A percentile compares a stretch with the other conserved stretches of the same genome.
phyloP scores from a whole-genome alignment of 1,140 invertebrate genomes.

The Procambarus virginalis region DNA sequence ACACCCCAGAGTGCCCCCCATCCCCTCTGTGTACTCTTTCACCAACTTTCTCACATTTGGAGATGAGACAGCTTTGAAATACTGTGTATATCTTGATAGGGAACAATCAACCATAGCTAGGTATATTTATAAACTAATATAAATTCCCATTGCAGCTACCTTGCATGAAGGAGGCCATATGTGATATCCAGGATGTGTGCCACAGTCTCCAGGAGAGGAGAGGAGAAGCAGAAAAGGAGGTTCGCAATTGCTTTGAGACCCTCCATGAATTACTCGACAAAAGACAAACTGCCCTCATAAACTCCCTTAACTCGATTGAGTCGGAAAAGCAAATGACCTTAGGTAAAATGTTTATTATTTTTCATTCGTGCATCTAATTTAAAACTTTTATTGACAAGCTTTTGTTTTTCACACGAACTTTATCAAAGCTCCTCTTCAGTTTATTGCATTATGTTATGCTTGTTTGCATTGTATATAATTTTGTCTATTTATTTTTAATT shows the following conservation, averaged over 20 bases:
- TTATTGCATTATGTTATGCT: neutral
- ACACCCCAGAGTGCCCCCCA: no score
- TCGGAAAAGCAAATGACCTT: conserved; percentile 75
- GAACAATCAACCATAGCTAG: no score
- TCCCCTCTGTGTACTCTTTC: no score
- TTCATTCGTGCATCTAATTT: neutral
- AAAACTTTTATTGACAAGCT: neutral
- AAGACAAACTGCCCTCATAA: conserved; percentile 74
- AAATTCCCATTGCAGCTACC: conserved; percentile 72
- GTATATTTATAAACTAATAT: neutral
- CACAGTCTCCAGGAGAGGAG: conserved; percentile 73
- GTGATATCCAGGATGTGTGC: conserved; percentile 73
- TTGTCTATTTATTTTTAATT: neutral
- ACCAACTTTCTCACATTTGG: no score
- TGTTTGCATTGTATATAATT: neutral
- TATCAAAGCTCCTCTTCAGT: neutral
- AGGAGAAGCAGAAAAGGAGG: conserved; percentile 73
- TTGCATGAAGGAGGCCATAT: conserved; percentile 74
- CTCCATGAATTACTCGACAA: conserved; percentile 73
- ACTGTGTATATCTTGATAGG: no score
- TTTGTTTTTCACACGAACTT: neutral
- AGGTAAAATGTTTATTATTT: conserved; percentile 30
- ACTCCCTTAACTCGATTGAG: conserved; percentile 74
- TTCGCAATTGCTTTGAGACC: conserved; percentile 74
- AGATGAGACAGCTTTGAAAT: no score